Conservation (phyloP, 2,113 vertebrate species). For the Mellivora capensis region DNA sequence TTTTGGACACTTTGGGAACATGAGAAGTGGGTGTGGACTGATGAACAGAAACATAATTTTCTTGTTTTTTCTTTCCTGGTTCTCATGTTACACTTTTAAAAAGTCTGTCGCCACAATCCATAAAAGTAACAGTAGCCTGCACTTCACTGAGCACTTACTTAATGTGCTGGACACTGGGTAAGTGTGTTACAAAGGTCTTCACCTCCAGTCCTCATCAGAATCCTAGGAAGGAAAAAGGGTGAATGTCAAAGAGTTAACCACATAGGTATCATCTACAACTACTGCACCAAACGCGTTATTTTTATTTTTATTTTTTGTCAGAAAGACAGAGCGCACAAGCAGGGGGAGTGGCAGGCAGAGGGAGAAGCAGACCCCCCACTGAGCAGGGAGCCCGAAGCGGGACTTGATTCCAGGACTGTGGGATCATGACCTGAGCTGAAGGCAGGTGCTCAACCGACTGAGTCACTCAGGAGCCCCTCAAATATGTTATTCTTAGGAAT, state of each 20-base stretch:
- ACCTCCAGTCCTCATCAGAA: background rate
- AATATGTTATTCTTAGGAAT: background rate
- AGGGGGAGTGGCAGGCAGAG: no score
- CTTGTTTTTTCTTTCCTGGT: background rate
- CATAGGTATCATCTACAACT: background rate
- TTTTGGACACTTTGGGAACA: background rate
- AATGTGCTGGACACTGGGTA: background rate
- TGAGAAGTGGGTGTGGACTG: background rate
- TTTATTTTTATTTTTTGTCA: background rate
- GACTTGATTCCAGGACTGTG: no score
- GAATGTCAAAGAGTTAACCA: background rate
- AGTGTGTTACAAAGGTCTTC: background rate
- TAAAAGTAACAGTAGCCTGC: background rate
- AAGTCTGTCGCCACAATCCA: background rate
- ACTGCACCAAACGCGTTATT: background rate
- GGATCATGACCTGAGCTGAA: no score
- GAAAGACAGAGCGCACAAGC: no score
- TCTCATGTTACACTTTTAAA: background rate
- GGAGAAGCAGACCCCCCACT: no score
- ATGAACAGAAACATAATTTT: background rate
- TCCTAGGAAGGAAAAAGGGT: background rate
- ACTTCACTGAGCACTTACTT: background rate
- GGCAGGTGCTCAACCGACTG: no score
- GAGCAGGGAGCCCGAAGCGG: no score
- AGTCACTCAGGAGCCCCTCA: background rate